Percentiles rank a stretch among this genome's conserved stretches.
Evolutionary conservation across 2,113 vertebrate genomes (phyloP).

Genomic region (Nycticebus coucang): DNA sequence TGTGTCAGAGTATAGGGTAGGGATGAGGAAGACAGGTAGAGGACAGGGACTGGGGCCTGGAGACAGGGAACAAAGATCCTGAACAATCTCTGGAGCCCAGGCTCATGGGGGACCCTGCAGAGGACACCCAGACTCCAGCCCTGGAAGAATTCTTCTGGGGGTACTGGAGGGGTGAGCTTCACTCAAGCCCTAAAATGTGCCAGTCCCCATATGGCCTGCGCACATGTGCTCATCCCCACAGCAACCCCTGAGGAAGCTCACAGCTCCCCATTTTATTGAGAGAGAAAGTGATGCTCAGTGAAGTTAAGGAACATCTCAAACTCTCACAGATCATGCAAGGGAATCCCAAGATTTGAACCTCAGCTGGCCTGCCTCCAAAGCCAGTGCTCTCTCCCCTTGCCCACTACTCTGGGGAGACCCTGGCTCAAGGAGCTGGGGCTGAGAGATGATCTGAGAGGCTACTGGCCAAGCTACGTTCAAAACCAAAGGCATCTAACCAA

Average conservation of each 20-base stretch:
- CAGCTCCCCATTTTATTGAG: background rate
- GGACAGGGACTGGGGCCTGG: background rate
- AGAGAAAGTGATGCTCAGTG: background rate
- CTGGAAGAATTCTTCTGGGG: background rate
- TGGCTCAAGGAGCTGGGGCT: background rate
- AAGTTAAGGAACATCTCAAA: background rate
- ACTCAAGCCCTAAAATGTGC: background rate
- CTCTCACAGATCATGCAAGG: background rate
- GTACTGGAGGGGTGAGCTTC: background rate
- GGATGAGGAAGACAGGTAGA: background rate
- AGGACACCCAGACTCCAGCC: background rate
- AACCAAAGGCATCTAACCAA: background rate
- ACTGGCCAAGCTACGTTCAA: background rate
- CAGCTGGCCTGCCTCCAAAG: background rate
- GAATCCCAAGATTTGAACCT: background rate
- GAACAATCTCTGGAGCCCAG: background rate
- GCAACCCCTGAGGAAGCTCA: background rate
- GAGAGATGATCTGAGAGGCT: background rate
- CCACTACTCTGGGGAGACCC: background rate
- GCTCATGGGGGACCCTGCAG: background rate
- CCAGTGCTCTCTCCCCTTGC: background rate
- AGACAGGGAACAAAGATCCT: background rate
- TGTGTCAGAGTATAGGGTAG: no score
- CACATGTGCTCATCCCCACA: background rate
- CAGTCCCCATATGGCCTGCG: background rate